phyloP scores from a whole-genome alignment of 92 coral and sea anemone genomes.

The Meandrina meandrites region DNA sequence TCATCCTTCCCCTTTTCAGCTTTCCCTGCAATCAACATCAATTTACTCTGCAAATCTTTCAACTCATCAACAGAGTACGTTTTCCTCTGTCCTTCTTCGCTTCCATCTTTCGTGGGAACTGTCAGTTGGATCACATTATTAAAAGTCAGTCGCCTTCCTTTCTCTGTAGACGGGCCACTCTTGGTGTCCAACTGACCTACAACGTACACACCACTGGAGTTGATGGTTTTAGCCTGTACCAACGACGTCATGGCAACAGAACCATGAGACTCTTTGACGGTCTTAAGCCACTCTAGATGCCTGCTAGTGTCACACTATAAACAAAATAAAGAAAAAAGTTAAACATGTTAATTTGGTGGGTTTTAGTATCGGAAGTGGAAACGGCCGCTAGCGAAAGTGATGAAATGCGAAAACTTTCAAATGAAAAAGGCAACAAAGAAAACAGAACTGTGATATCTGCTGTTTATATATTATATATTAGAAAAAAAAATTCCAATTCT shows the following conservation, averaged over 20 bases:
- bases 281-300: constrained; percentile 80
- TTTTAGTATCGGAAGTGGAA: background rate
- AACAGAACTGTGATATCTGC: background rate
- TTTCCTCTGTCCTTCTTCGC: constrained; percentile 41
- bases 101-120: constrained; percentile 31
- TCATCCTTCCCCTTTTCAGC: constrained; percentile 86
- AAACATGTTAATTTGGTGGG: too few relatives aligned
- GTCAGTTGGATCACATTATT: constrained; percentile 44
- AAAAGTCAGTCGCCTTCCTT: background rate
- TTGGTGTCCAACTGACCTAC: constrained; percentile 31
- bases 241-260: constrained; percentile 89
- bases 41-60: constrained; percentile 91
- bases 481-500: too few relatives aligned
- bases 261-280: constrained; percentile 79
- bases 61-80: constrained; percentile 74
- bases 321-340: background rate
- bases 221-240: constrained; percentile 82
- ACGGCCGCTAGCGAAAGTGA: background rate
- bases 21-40: constrained; percentile 96
- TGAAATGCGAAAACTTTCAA: too few relatives aligned
- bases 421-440: too few relatives aligned
- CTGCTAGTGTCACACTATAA: constrained; percentile 56
- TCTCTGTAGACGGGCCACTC: background rate
- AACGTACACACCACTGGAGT: constrained; percentile 71
- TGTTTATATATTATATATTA: too few relatives aligned